Evolutionary conservation across 2,113 vertebrate species (phyloP).

Genomic region (Anhinga rufa): DNA sequence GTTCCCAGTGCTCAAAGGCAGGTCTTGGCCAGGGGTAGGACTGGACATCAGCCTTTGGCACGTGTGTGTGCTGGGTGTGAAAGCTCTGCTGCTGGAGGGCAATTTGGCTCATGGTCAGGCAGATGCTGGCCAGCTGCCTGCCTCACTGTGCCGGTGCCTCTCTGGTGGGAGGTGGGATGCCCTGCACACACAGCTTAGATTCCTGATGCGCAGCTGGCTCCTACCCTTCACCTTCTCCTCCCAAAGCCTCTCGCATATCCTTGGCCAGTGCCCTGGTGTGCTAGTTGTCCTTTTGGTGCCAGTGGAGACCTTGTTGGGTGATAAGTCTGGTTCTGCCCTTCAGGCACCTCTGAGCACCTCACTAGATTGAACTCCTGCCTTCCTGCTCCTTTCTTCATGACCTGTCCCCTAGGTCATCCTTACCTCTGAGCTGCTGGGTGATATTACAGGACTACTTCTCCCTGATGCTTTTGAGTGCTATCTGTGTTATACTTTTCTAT

Average conservation of each 20-base stretch:
- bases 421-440: neutral
- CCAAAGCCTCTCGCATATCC: neutral
- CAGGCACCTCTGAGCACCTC: neutral
- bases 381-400: neutral
- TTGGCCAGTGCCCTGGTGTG: too few species aligned
- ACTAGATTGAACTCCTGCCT: neutral
- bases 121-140: neutral
- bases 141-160: neutral
- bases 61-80: fast-evolving
- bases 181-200: neutral
- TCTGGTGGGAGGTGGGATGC: neutral
- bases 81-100: neutral
- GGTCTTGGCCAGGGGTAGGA: neutral
- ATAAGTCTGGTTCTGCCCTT: neutral
- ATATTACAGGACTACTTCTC: neutral
- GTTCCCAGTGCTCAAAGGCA: neutral
- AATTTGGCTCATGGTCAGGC: neutral
- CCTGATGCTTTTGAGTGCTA: neutral
- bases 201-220: neutral
- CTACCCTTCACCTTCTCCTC: neutral
- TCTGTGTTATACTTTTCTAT: neutral
- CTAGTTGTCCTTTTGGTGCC: neutral
- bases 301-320: neutral
- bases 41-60: neutral
- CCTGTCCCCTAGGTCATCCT: neutral